Evolutionary conservation across 2,113 vertebrate species (phyloP).

Genomic region (Azemiops feae): DNA sequence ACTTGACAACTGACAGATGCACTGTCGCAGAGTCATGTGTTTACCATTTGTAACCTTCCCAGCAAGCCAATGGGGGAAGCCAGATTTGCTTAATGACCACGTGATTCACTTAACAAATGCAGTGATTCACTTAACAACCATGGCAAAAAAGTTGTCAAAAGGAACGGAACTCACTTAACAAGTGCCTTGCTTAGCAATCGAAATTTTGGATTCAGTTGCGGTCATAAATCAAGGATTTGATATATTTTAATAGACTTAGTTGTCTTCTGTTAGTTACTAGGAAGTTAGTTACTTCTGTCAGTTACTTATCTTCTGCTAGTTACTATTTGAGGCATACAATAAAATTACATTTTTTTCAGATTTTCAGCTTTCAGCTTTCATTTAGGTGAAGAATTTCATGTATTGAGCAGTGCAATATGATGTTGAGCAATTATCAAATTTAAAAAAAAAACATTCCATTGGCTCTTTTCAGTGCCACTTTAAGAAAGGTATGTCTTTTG

Average conservation of each 20-base stretch:
- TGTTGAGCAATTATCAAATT: neutral
- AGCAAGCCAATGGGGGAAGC: neutral
- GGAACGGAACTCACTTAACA: neutral
- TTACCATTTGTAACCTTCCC: neutral
- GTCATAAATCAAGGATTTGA: neutral
- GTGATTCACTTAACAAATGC: neutral
- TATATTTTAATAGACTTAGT: neutral
- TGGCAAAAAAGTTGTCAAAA: neutral
- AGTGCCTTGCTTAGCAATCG: neutral
- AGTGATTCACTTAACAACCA: neutral
- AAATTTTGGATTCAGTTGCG: neutral
- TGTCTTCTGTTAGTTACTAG: constrained; percentile 6
- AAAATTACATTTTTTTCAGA: neutral
- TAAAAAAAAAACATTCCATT: neutral
- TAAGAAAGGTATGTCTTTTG: constrained; percentile 20
- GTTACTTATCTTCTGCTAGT: neutral
- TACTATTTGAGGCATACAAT: neutral
- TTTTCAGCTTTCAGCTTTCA: neutral
- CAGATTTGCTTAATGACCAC: neutral
- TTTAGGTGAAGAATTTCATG: neutral
- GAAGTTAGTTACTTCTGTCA: neutral
- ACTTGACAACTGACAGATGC: no score
- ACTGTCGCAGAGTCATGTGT: no score
- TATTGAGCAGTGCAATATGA: neutral
- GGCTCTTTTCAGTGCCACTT: constrained; percentile 31